These are phyloP conservation scores for Ectemnius cavifrons DNA, from an alignment of 2,888 invertebrate species.

Conservation along the genomic window DNA sequence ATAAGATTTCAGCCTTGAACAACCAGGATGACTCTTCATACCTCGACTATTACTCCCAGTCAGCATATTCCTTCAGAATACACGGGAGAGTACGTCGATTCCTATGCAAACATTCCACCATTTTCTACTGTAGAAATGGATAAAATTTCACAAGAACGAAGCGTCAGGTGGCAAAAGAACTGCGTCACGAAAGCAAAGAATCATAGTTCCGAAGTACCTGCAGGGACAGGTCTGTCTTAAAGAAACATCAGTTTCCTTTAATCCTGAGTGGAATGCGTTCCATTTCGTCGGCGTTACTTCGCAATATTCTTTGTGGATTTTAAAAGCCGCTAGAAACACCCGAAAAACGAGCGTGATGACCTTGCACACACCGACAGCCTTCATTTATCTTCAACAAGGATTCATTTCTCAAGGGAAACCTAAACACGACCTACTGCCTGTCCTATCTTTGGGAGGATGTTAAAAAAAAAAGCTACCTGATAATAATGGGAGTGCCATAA, in stretches of 20 bases:
- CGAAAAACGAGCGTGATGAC: constrained; percentile 12
- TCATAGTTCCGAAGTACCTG: not conserved
- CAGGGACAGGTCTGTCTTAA: not conserved
- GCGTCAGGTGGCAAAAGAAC: not conserved
- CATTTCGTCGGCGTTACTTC: constrained; percentile 12
- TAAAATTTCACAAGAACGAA: not conserved
- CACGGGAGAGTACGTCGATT: no score
- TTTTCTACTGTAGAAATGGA: not conserved
- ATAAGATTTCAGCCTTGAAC: constrained; percentile 30
- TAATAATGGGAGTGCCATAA: no score
- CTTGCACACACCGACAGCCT: not conserved
- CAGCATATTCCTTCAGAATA: constrained; percentile 11
- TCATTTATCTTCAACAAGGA: constrained; percentile 22
- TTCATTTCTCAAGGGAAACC: constrained; percentile 2
- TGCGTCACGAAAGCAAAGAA: not conserved
- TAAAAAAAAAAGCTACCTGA: no score
- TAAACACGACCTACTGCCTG: not conserved
- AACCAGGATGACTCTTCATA: constrained; percentile 19
- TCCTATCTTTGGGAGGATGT: no score
- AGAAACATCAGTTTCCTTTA: not conserved
- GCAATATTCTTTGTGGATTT: not conserved
- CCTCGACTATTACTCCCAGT: not conserved
- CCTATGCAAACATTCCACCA: no score
- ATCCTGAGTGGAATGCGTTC: constrained; percentile 24
- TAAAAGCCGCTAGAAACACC: constrained; percentile 2